phyloP scores from a whole-genome alignment of 1,140 invertebrate species.

The Drusus annulatus region DNA sequence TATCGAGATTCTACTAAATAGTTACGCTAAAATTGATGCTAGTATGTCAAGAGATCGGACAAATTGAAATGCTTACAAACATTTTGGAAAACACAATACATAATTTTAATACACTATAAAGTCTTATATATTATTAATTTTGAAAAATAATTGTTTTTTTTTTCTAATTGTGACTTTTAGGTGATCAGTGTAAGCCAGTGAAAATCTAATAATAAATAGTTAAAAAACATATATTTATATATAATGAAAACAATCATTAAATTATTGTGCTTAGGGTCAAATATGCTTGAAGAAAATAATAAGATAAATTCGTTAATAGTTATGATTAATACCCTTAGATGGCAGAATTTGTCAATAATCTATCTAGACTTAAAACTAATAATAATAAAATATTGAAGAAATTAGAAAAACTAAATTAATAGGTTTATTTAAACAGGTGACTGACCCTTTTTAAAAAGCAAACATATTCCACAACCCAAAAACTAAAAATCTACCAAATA shows the following conservation, averaged over 20 bases:
- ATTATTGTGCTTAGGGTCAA: constrained; percentile 4
- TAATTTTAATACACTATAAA: background rate
- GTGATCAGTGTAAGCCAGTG: background rate
- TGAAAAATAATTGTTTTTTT: background rate
- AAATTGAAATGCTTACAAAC: background rate
- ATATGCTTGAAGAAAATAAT: background rate
- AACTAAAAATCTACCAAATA: background rate
- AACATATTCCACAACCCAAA: background rate
- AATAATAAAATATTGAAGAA: background rate
- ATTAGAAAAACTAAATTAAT: background rate
- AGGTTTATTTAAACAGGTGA: background rate
- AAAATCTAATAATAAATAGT: background rate
- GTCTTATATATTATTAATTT: background rate
- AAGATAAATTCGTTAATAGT: constrained; percentile 5
- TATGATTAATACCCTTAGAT: constrained; percentile 23
- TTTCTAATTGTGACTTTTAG: background rate
- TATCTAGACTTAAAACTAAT: constrained; percentile 20
- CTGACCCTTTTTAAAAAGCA: constrained; percentile 1
- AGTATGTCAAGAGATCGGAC: background rate
- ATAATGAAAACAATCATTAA: background rate
- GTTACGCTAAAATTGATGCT: too few relatives aligned
- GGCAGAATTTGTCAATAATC: constrained; percentile 26
- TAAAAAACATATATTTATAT: background rate
- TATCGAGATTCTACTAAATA: too few relatives aligned
- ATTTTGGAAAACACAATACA: background rate